Evolutionary conservation across 2,888 invertebrate species (phyloP).

Genomic region (Lucinisca nassula): DNA sequence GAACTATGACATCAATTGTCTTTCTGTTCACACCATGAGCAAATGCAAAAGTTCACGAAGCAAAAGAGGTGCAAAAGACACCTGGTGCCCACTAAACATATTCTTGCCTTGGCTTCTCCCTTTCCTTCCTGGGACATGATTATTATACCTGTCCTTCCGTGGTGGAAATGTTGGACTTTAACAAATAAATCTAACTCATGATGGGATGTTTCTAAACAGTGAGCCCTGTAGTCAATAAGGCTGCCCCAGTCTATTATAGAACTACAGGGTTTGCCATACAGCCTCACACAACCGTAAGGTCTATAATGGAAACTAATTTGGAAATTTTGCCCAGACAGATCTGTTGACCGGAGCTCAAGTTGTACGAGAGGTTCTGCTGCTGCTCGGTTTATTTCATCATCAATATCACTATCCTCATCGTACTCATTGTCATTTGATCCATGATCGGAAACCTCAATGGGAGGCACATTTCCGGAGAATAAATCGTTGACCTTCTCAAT

Average conservation of each 20-base stretch:
- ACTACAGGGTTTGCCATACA: background rate
- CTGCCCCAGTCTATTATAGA: background rate
- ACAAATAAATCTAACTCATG: background rate
- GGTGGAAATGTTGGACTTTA: background rate
- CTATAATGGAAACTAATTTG: background rate
- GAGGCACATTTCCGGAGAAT: background rate
- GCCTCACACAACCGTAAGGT: background rate
- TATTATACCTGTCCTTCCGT: background rate
- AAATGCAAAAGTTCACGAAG: conserved; percentile 40
- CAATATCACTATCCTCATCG: background rate
- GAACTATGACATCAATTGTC: background rate
- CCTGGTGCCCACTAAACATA: too few relatives aligned
- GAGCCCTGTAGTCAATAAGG: background rate
- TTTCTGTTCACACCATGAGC: conserved; percentile 24
- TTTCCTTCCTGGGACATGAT: background rate
- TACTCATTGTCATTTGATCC: background rate
- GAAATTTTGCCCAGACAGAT: background rate
- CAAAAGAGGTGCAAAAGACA: too few relatives aligned
- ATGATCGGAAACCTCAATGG: background rate
- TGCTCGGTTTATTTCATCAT: background rate
- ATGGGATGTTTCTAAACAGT: background rate
- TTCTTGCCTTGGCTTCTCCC: background rate
- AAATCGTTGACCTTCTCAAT: background rate
- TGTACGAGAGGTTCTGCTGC: background rate
- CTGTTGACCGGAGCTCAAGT: background rate